Conservation (phyloP, 2,113 vertebrate species). For the Tupaia chinensis region DNA sequence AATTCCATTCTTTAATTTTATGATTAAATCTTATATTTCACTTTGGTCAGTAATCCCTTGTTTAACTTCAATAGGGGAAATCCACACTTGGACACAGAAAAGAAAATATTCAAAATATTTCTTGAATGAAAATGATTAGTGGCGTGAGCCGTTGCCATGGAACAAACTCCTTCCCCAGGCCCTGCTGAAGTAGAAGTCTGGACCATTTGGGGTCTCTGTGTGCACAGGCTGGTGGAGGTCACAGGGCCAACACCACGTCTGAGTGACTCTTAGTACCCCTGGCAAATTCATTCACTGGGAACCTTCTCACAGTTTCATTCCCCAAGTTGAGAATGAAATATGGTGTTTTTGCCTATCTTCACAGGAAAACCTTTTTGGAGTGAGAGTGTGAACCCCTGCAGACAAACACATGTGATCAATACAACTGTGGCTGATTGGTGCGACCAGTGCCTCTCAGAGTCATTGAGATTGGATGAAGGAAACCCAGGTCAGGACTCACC, state of each 20-base stretch:
- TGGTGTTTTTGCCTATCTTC: background rate
- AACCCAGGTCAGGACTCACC: background rate
- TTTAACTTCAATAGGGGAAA: slow-evolving; percentile 14
- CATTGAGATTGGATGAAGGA: background rate
- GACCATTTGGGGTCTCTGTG: background rate
- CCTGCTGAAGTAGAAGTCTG: background rate
- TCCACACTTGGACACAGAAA: background rate
- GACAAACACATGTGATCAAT: background rate
- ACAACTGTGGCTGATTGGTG: background rate
- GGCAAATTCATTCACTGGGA: background rate
- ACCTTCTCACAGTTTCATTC: slow-evolving; percentile 1
- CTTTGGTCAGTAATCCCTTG: slow-evolving; percentile 8
- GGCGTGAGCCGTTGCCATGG: background rate
- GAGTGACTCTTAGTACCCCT: background rate
- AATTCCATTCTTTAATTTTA: slow-evolving; percentile 2
- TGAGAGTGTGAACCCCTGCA: background rate
- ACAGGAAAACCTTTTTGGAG: background rate
- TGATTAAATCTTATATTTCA: slow-evolving; percentile 34
- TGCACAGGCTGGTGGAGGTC: background rate
- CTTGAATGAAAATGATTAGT: slow-evolving; percentile 22
- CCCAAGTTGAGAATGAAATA: slow-evolving; percentile 18
- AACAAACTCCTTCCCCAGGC: background rate
- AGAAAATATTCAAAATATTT: background rate
- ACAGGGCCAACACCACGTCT: background rate
- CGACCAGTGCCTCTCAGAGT: background rate